Evolutionary conservation across 2,888 invertebrate species (phyloP).

Genomic region (Thyatira batis): DNA sequence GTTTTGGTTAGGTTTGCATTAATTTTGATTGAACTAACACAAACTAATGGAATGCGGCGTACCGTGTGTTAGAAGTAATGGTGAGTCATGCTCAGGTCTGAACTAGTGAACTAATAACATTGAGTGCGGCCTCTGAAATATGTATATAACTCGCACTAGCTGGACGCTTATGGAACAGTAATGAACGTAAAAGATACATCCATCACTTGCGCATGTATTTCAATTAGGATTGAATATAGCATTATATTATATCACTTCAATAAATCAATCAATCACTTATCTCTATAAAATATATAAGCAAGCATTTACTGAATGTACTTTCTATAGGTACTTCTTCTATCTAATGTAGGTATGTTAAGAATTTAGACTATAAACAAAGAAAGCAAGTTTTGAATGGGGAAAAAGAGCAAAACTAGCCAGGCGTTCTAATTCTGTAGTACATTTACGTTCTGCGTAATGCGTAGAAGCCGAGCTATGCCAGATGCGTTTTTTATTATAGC

Average conservation of each 20-base stretch:
- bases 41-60: constrained; percentile 1
- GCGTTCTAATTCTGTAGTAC: constrained; percentile 53
- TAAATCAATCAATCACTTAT: too few species aligned
- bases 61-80: constrained; percentile 21
- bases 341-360: neutral
- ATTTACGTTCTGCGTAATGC: constrained; percentile 39
- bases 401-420: constrained; percentile 40
- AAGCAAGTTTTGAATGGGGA: constrained; percentile 15
- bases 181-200: neutral
- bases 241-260: too few species aligned
- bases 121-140: neutral
- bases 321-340: too few species aligned
- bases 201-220: neutral
- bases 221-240: too few species aligned
- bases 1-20: neutral
- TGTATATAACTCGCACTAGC: neutral
- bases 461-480: constrained; percentile 36
- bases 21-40: constrained; percentile 3
- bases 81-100: constrained; percentile 25
- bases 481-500: constrained; percentile 37
- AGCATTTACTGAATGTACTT: too few species aligned
- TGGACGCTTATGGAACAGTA: neutral
- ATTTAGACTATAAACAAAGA: neutral
- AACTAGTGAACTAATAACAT: constrained; percentile 7
- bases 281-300: too few species aligned